phyloP scores from a whole-genome alignment of 2,888 invertebrate species.

The Pristionchus japonicus region DNA sequence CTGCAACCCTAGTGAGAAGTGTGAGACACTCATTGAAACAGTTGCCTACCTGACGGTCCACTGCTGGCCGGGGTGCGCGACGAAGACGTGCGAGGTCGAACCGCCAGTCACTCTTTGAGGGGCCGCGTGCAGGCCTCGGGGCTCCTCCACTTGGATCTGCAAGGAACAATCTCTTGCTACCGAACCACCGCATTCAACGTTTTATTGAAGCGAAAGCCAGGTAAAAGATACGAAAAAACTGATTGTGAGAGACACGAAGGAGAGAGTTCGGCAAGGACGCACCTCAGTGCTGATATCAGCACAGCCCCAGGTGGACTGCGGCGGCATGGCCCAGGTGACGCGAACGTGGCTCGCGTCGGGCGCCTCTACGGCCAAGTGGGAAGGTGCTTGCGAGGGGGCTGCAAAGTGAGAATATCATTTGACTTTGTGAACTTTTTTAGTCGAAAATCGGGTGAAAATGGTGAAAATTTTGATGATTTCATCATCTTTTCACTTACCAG shows the following conservation, averaged over 20 bases:
- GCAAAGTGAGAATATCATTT: slow-evolving; percentile 47
- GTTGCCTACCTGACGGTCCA: slow-evolving; percentile 67
- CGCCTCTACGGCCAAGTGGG: slow-evolving; percentile 67
- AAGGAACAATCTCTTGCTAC: no score
- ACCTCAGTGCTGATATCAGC: slow-evolving; percentile 66
- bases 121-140: slow-evolving; percentile 56
- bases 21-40: no score
- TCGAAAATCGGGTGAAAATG: background rate
- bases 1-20: no score
- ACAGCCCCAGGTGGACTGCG: slow-evolving; percentile 69
- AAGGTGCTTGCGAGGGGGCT: slow-evolving; percentile 72
- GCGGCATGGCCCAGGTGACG: slow-evolving; percentile 65
- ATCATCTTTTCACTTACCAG: slow-evolving; percentile 57
- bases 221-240: no score
- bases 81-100: slow-evolving; percentile 72
- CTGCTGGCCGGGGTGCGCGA: slow-evolving; percentile 68
- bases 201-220: no score
- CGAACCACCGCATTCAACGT: no score
- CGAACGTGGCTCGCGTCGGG: slow-evolving; percentile 69
- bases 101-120: slow-evolving; percentile 67
- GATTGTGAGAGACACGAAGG: no score
- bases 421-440: background rate
- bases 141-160: slow-evolving; percentile 64
- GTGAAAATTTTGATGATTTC: no score
- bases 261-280: no score